These are phyloP conservation scores for Metalampra italica DNA, from an alignment of 2,888 invertebrate species.

Conservation along the genomic window DNA sequence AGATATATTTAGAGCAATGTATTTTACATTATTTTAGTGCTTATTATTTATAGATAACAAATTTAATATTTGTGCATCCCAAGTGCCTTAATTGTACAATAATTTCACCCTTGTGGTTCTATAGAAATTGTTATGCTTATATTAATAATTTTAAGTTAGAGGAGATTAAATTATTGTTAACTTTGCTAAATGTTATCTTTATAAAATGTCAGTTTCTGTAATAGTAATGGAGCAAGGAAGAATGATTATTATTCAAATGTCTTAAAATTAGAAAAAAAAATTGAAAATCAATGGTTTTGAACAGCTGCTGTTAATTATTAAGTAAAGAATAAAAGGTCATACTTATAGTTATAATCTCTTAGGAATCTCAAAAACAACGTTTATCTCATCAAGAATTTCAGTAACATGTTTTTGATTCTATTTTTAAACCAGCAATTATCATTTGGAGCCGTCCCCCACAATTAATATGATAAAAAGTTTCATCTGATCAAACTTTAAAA, in stretches of 20 bases:
- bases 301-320: conserved; percentile 36
- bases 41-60: conserved; percentile 67
- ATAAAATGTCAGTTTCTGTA: conserved; percentile 34
- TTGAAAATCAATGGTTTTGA: conserved; percentile 39
- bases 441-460: conserved; percentile 10
- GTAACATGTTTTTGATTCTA: neutral
- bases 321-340: no score
- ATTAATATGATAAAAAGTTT: conserved; percentile 2
- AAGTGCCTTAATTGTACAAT: conserved; percentile 77
- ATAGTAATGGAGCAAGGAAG: conserved; percentile 21
- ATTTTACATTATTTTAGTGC: conserved; percentile 59
- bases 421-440: conserved; percentile 1
- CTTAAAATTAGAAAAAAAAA: conserved; percentile 24
- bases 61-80: conserved; percentile 61
- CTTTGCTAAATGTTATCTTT: conserved; percentile 72
- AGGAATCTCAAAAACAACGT: conserved; percentile 55
- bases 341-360: conserved; percentile 62
- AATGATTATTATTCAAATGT: conserved; percentile 42
- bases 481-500: conserved; percentile 10
- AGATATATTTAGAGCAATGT: conserved; percentile 54
- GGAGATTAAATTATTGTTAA: conserved; percentile 79
- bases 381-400: conserved; percentile 28
- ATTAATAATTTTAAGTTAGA: conserved; percentile 61
- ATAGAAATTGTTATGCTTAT: conserved; percentile 68
- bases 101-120: conserved; percentile 66